Percentiles rank a stretch among this genome's conserved stretches.
Conservation (phyloP, 2,888 invertebrate genomes). For the Antheraea yamamai region DNA sequence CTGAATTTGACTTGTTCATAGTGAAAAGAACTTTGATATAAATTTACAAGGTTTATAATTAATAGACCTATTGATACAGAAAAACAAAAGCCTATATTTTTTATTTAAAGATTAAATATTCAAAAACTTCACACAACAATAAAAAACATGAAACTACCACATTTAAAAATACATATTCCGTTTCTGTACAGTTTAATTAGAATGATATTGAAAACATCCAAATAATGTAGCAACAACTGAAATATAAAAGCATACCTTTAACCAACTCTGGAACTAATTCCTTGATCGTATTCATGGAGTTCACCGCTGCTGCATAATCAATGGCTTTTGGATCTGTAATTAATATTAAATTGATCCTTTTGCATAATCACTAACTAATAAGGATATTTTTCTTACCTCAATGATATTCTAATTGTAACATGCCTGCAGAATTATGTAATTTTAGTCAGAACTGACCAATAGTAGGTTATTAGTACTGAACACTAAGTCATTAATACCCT, state of each 20-base stretch:
- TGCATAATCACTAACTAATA: background rate
- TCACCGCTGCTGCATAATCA: conserved; percentile 95
- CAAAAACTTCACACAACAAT: no score
- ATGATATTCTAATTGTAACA: background rate
- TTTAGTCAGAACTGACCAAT: background rate
- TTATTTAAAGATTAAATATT: no score
- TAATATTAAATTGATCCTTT: background rate
- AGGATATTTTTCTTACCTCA: background rate
- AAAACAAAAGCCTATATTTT: no score
- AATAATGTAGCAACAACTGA: background rate
- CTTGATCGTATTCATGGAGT: conserved; percentile 97
- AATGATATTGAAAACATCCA: background rate
- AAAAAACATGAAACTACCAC: no score
- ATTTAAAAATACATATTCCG: no score
- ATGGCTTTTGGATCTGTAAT: conserved; percentile 84
- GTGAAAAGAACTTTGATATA: background rate
- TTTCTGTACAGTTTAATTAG: background rate
- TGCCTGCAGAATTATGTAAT: background rate
- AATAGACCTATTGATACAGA: background rate
- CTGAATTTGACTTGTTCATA: background rate
- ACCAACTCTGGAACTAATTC: conserved; percentile 96
- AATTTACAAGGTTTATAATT: background rate
- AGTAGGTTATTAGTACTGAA: no score
- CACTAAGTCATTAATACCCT: no score
- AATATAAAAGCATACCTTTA: conserved; percentile 80